Percentiles rank a stretch among this genome's conserved stretches.
phyloP scores from a whole-genome alignment of 1,140 invertebrate species.

The Drosophila tsacasi region DNA sequence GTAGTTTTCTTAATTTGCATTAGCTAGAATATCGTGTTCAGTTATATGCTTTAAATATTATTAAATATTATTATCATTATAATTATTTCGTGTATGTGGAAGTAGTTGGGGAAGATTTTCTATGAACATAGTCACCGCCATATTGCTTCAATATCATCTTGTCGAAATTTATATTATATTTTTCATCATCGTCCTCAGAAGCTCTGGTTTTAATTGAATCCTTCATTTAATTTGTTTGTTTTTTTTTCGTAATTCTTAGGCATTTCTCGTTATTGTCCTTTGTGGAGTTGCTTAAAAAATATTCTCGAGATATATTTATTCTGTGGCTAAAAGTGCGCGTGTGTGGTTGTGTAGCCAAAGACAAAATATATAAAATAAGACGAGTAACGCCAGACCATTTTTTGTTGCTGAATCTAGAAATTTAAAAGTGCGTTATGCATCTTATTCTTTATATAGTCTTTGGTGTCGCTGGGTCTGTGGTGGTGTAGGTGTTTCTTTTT shows the following conservation, averaged over 20 bases:
- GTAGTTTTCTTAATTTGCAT: conserved; percentile 40
- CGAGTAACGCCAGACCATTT: background rate
- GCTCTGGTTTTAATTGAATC: background rate
- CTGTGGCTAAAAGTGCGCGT: conserved; percentile 30
- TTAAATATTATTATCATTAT: conserved; percentile 31
- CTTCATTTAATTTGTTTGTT: background rate
- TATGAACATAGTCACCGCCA: conserved; percentile 84
- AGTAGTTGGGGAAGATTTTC: conserved; percentile 54
- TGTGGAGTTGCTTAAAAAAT: conserved; percentile 7
- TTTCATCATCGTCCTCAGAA: conserved; percentile 15
- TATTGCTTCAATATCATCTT: conserved; percentile 84
- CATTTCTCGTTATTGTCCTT: conserved; percentile 6
- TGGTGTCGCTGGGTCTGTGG: conserved; percentile 34
- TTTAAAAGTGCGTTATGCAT: background rate
- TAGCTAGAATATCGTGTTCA: conserved; percentile 44
- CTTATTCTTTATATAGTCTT: background rate
- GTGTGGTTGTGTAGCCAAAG: conserved; percentile 3
- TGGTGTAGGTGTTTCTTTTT: conserved; percentile 32
- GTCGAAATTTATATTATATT: conserved; percentile 48
- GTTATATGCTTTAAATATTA: conserved; percentile 26
- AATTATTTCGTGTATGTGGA: conserved; percentile 44
- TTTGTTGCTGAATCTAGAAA: background rate
- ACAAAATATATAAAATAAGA: background rate
- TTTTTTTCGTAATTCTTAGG: conserved; percentile 2
- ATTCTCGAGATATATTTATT: conserved; percentile 10